These are phyloP conservation scores for Euleptes europaea DNA, from an alignment of 2,113 vertebrate genomes.

Conservation along the genomic window DNA sequence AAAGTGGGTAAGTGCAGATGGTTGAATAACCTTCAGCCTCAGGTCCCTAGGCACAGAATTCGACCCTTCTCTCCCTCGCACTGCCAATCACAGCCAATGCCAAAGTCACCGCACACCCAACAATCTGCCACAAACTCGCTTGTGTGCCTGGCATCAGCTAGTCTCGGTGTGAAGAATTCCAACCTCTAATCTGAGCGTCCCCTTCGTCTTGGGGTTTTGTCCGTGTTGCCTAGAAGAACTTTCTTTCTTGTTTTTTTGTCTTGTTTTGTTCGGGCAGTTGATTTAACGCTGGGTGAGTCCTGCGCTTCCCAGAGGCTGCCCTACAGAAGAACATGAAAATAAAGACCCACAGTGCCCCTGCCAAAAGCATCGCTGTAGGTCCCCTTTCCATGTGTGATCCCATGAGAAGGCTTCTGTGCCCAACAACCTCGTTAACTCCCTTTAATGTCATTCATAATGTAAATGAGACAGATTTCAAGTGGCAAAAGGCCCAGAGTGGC, in stretches of 20 bases:
- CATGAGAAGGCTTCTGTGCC: conserved; percentile 86
- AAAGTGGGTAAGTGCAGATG: not conserved
- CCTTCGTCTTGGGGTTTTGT: conserved; percentile 9
- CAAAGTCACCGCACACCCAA: not conserved
- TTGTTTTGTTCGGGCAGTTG: not conserved
- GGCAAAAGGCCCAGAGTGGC: conserved; percentile 79
- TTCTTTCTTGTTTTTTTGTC: not conserved
- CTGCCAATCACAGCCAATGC: not conserved
- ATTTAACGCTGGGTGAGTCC: conserved; percentile 75
- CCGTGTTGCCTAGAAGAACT: not conserved
- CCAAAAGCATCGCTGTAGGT: conserved; percentile 92
- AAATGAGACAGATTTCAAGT: conserved; percentile 87
- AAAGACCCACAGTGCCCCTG: conserved; percentile 86
- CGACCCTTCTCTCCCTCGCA: not conserved
- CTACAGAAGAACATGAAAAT: conserved; percentile 80
- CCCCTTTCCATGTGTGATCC: conserved; percentile 89
- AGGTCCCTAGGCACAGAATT: not conserved
- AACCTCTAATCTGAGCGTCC: conserved; percentile 30
- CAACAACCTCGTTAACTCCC: conserved; percentile 90
- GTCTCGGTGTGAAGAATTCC: accelerated
- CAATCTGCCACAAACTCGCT: not conserved
- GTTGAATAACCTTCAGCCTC: not conserved
- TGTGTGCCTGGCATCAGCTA: accelerated
- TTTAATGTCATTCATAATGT: conserved; percentile 88
- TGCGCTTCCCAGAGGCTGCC: conserved; percentile 76